These are phyloP conservation scores for Sussaba pulchella DNA, from an alignment of 2,888 invertebrate species.

Conservation along the genomic window DNA sequence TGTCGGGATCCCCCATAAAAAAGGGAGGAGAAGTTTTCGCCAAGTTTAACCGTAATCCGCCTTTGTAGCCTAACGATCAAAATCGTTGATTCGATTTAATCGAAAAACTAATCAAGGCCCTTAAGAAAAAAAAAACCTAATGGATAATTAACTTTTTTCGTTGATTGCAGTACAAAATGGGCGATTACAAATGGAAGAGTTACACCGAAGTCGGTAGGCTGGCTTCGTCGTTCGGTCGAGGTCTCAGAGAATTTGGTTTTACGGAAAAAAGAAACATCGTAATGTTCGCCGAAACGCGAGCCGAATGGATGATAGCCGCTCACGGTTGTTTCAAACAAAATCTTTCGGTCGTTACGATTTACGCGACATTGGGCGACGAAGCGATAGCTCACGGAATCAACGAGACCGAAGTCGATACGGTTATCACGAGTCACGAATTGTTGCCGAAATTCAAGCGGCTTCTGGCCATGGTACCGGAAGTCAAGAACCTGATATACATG, in stretches of 20 bases:
- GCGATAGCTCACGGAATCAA: conserved; percentile 98
- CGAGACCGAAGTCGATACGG: conserved; percentile 97
- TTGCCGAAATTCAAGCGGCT: conserved; percentile 95
- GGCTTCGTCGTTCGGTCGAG: conserved; percentile 92
- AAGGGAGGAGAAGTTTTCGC: no score
- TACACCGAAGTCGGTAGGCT: conserved; percentile 92
- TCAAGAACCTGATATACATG: conserved; percentile 94
- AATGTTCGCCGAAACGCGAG: conserved; percentile 98
- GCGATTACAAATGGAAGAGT: conserved; percentile 96
- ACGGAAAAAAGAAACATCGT: conserved; percentile 91
- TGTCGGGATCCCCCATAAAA: no score
- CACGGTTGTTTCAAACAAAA: conserved; percentile 98
- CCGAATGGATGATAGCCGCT: conserved; percentile 99
- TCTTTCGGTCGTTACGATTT: conserved; percentile 95
- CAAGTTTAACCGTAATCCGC: no score
- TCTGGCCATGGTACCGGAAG: conserved; percentile 89
- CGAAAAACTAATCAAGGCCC: no score
- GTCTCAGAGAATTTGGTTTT: conserved; percentile 92
- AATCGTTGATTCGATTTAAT: no score
- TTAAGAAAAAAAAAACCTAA: background rate
- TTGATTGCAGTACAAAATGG: conserved; percentile 92
- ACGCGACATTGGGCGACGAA: conserved; percentile 98
- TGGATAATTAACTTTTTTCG: background rate
- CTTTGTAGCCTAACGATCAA: no score
- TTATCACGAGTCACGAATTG: conserved; percentile 96